Conservation (phyloP, 2,797 vertebrate species). For the Mallotus villosus region DNA sequence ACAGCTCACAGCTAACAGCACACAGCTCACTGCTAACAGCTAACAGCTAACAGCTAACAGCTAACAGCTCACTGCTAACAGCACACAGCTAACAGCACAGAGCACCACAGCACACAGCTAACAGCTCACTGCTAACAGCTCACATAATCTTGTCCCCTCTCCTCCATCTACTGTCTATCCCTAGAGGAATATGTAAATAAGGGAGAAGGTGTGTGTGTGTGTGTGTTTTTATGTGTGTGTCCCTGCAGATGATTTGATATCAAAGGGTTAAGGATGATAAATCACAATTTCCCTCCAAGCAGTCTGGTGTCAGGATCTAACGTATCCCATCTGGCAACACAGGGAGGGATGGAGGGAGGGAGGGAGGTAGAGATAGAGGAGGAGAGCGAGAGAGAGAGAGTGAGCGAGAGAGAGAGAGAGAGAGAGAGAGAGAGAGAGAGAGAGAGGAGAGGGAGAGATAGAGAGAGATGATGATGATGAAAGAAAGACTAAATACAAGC, state of each 20-base stretch:
- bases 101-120: too few species aligned
- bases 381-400: background rate
- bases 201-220: background rate
- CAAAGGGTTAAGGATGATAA: conserved; percentile 45
- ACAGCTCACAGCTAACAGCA: too few species aligned
- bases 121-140: too few species aligned
- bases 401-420: background rate
- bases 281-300: conserved; percentile 48
- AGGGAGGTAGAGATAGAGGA: conserved; percentile 11
- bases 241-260: conserved; percentile 29
- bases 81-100: too few species aligned
- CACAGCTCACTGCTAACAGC: too few species aligned
- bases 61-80: too few species aligned
- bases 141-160: too few species aligned
- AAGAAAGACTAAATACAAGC: conserved; percentile 39
- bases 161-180: too few species aligned
- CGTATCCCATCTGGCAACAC: conserved; percentile 43
- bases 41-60: too few species aligned
- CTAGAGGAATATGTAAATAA: too few species aligned
- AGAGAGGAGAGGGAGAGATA: background rate
- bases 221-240: conserved; percentile 3
- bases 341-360: background rate
- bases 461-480: conserved; percentile 7
- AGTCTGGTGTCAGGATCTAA: conserved; percentile 49
- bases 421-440: conserved; percentile 25